phyloP scores from a whole-genome alignment of 1,140 invertebrate species.

The Spodoptera frugiperda region DNA sequence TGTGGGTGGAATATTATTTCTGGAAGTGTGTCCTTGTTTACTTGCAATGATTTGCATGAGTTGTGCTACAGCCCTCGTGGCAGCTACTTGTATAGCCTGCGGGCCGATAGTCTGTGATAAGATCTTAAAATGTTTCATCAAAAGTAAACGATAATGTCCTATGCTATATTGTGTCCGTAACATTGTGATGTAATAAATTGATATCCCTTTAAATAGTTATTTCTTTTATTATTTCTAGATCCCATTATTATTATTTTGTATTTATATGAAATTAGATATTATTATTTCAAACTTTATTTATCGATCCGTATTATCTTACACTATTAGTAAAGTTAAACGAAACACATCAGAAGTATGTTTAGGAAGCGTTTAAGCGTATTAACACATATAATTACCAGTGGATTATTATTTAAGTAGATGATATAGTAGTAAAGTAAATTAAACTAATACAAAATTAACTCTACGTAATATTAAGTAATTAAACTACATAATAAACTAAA shows the following conservation, averaged over 20 bases:
- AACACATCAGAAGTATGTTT: no score
- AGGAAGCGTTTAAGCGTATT: no score
- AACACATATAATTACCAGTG: no score
- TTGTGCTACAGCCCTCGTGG: constrained; percentile 58
- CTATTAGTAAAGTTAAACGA: no score
- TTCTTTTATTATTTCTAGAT: background rate
- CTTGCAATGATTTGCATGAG: constrained; percentile 68
- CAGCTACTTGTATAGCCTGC: constrained; percentile 57
- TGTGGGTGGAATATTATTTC: constrained; percentile 8
- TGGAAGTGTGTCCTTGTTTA: background rate
- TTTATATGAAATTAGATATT: no score
- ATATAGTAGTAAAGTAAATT: no score
- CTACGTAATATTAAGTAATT: no score
- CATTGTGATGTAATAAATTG: constrained; percentile 24
- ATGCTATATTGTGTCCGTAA: background rate
- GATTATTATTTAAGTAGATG: no score
- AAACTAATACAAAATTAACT: no score
- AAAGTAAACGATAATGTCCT: constrained; percentile 40
- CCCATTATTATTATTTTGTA: no score
- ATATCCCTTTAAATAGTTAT: background rate
- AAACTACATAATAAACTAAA: no score
- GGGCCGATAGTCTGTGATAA: constrained; percentile 62
- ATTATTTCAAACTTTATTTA: background rate
- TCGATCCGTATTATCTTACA: no score
- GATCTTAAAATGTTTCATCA: constrained; percentile 49